phyloP scores from a whole-genome alignment of 2,113 vertebrate species.

The Lycaon pictus region DNA sequence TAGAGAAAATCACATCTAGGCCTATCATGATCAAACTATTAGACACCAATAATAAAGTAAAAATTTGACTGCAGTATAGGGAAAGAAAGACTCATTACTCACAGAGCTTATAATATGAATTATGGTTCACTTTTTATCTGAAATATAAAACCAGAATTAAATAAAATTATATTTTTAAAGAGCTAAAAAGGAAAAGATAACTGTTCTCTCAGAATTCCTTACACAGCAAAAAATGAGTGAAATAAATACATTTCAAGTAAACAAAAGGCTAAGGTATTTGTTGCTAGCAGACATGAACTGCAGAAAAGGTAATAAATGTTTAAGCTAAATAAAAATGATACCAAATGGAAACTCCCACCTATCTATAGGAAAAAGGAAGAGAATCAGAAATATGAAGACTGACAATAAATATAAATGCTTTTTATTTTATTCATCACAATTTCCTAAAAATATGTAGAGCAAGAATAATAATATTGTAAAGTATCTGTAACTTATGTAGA shows the following conservation, averaged over 20 bases:
- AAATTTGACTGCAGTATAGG: not conserved
- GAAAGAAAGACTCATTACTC: not conserved
- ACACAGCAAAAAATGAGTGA: not conserved
- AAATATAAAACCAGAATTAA: not conserved
- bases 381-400: not conserved
- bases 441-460: not conserved
- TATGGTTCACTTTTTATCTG: not conserved
- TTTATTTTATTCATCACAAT: constrained; percentile 4
- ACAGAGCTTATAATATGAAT: not conserved
- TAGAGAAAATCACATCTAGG: not conserved
- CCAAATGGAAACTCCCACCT: not conserved
- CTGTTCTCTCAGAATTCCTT: not conserved
- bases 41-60: not conserved
- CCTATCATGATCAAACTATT: not conserved
- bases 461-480: not conserved
- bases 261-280: not conserved
- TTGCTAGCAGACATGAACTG: not conserved
- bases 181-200: not conserved
- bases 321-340: not conserved
- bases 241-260: not conserved
- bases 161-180: not conserved
- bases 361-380: not conserved
- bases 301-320: not conserved
- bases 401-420: not conserved
- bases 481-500: not conserved